Conservation (phyloP, 1,140 invertebrate species). For the Eueides isabella region DNA sequence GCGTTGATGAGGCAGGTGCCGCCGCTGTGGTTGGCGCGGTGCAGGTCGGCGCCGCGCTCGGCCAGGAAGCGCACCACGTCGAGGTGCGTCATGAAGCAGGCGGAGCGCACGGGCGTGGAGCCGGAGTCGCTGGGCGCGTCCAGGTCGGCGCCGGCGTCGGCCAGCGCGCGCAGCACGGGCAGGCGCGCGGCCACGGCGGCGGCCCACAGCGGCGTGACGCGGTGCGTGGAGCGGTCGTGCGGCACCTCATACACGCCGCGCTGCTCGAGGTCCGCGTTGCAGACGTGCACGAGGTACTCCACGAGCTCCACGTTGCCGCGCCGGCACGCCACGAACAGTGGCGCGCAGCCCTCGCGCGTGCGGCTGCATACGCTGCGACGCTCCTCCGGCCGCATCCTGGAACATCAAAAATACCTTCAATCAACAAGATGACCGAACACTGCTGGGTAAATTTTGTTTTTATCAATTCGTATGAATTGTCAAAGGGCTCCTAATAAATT, state of each 20-base stretch:
- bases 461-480: too few species aligned
- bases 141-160: slow-evolving; percentile 91
- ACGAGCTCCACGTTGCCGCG: slow-evolving; percentile 93
- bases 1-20: slow-evolving; percentile 97
- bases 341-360: slow-evolving; percentile 90
- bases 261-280: slow-evolving; percentile 93
- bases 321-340: slow-evolving; percentile 93
- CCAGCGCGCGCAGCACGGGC: slow-evolving; percentile 89
- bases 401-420: background rate
- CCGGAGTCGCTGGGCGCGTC: slow-evolving; percentile 93
- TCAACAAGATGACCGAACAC: too few species aligned
- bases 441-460: too few species aligned
- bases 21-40: slow-evolving; percentile 94
- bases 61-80: slow-evolving; percentile 89
- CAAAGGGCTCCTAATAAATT: too few species aligned
- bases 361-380: slow-evolving; percentile 86
- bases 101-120: slow-evolving; percentile 94
- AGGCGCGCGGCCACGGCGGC: slow-evolving; percentile 94
- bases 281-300: slow-evolving; percentile 92
- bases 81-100: slow-evolving; percentile 96
- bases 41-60: slow-evolving; percentile 92
- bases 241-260: slow-evolving; percentile 87
- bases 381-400: slow-evolving; percentile 78
- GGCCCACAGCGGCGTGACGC: slow-evolving; percentile 96
- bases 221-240: slow-evolving; percentile 85